Evolutionary conservation across 2,797 vertebrate genomes (phyloP).

Genomic region (Lindbergichthys nudifrons): DNA sequence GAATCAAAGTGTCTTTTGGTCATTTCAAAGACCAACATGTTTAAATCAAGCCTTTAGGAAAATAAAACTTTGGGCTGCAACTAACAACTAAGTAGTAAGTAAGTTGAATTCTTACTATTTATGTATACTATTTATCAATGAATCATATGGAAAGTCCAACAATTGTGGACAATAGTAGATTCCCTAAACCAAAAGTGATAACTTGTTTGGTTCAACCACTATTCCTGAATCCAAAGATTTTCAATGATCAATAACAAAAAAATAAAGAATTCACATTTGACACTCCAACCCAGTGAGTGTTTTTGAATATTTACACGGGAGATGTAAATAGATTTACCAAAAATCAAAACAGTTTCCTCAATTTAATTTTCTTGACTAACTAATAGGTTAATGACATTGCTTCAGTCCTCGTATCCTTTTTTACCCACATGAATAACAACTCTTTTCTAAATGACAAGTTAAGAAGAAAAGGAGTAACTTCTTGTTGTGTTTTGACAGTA

Average conservation of each 20-base stretch:
- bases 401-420: background rate
- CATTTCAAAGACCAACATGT: background rate
- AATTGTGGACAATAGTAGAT: background rate
- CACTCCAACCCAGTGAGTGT: background rate
- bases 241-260: background rate
- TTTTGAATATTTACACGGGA: background rate
- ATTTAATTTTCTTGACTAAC: too few species aligned
- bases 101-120: too few species aligned
- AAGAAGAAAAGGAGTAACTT: background rate
- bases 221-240: background rate
- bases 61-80: background rate
- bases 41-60: background rate
- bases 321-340: background rate
- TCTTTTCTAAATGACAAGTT: background rate
- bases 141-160: background rate
- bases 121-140: background rate
- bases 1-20: background rate
- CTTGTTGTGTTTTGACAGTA: constrained; percentile 20
- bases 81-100: background rate
- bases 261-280: background rate
- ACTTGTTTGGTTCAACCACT: background rate
- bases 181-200: background rate
- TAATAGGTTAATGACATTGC: background rate
- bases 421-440: background rate
- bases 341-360: background rate